Evolutionary conservation across 2,888 invertebrate species (phyloP), one percentile per base, ranked within the genome.

Genomic region (Dysmachus trigonus): DNA sequence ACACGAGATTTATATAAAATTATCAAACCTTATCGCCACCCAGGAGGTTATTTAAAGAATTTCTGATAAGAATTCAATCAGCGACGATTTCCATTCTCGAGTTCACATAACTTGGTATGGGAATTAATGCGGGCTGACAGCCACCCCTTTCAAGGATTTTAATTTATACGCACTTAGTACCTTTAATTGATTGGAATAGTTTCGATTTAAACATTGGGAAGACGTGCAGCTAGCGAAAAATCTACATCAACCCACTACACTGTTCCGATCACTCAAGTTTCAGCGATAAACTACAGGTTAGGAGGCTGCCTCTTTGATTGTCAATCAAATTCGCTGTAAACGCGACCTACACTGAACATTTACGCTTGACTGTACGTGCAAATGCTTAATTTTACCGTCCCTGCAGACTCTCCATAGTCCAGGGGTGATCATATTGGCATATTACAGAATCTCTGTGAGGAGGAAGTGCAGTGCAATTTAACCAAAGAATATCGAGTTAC

Each of bases 41-140:
- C 79, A 30, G 38, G 51, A 41, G 79, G 41, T 82, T 82, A 62
- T 82, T 76, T 76, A 76, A 76, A 38, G 76, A 53, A 53, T 10
- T 62, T 22, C 15, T 53, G 18, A 33, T 18, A 33, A 71, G 31
- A 15, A 35, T 31, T 35, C 62, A 35, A 62, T 82, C 62, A 62
- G 62, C 22, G 62, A 62, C 22, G 62, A 62, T 62, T 62, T 27
- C 62, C 27, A 62, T 13, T 62, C 62, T 62, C 10, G 27, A 62
- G 2, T 10, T 62, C 62, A 27, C 27, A 62, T 62, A 22, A 27
- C 10, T 27, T 27, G 22, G 22, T 7, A 62, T 10, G 22, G 62
- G 62, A 62, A 1, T 8, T 62, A 27, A 5, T n/a, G 22, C 3
- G 22, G 38, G 13, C 10, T 2, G 15, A 41, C 13, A 41, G 15